phyloP scores from a whole-genome alignment of 2,888 invertebrate species.

The Brachylomia viminalis region DNA sequence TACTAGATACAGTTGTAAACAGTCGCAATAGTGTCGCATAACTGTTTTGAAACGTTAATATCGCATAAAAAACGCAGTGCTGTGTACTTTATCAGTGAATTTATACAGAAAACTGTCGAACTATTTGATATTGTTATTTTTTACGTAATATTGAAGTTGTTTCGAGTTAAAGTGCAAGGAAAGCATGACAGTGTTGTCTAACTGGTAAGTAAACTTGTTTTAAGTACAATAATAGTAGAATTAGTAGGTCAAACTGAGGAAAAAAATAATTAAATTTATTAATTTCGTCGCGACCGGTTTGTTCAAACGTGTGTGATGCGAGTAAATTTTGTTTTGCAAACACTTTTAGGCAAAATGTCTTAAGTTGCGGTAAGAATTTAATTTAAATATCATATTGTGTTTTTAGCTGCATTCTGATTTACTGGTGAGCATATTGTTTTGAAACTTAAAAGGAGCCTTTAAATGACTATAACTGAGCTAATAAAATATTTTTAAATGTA shows the following conservation, averaged over 20 bases:
- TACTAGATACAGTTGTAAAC: conserved; percentile 51
- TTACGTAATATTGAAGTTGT: conserved; percentile 65
- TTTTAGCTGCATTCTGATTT: background rate
- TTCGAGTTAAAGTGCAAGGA: conserved; percentile 37
- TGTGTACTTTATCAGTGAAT: conserved; percentile 51
- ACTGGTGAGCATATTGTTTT: background rate
- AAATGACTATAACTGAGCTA: background rate
- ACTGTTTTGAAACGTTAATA: conserved; percentile 57
- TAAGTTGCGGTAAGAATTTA: background rate
- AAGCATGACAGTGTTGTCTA: conserved; percentile 59
- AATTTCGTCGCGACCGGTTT: conserved; percentile 17
- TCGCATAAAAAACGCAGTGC: conserved; percentile 43
- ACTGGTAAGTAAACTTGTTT: conserved; percentile 66
- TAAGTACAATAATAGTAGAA: conserved; percentile 27
- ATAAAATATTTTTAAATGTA: background rate
- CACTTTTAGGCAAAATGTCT: background rate
- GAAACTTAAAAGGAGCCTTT: background rate
- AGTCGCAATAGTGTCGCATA: conserved; percentile 57
- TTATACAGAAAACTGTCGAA: conserved; percentile 22
- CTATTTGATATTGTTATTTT: conserved; percentile 34
- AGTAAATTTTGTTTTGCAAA: conserved; percentile 21
- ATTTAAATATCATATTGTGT: background rate
- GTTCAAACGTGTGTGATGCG: background rate
- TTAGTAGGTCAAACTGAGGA: conserved; percentile 40
- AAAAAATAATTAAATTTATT: conserved; percentile 13